Base-by-base conservation (phyloP, 2,888 invertebrate genomes). In the Melanchra persicariae region DNA sequence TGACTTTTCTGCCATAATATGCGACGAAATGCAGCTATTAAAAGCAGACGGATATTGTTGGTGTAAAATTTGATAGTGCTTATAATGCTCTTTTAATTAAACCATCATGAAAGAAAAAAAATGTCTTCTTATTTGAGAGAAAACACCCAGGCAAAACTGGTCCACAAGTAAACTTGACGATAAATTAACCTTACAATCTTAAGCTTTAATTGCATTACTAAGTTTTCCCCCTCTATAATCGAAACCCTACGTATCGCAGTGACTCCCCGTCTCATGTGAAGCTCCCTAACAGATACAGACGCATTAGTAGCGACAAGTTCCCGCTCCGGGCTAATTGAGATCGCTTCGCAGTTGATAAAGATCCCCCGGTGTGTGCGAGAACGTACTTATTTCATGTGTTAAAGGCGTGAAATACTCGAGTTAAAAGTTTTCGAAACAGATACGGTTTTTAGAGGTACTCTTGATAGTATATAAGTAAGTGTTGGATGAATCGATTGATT, bases 301-400 rank as follows among this genome's bases (percentile, higher is more conserved):
- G 74, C 77, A 85, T 85, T 83, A 79, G 75, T 66, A 83, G 67
- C 72, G 84, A 84, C 85, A 84, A 78, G 82, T 85, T 79, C 70
- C 68, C 75, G 79, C 76, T 76, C 60, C 61, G 37, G 73, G 85
- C 84, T 85, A 85, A 85, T 85, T 85, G 83, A 85, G 86, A 85
- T 81, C 82, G 75, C 75, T 77, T 70, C 67, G 45, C 61, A 60
- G 34, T 78, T 77, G 85, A 85, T 85, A 85, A 85, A 80, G 80
- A 82, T 84, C 72, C 70, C 59, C 75, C 68, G 62, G 63, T 76
- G 59, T 49, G 45, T 47, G 67, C 61, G 64, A 30, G 51, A 80
- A 77, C 54, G 65, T 65, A 59, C 76, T 68, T 79, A 79, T 65
- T 72, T 55, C 34, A 59, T 68, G 51, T 67, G 34, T 51, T 61